Evolutionary conservation across 2,888 invertebrate species (phyloP).

Genomic region (Lottia gigantea): DNA sequence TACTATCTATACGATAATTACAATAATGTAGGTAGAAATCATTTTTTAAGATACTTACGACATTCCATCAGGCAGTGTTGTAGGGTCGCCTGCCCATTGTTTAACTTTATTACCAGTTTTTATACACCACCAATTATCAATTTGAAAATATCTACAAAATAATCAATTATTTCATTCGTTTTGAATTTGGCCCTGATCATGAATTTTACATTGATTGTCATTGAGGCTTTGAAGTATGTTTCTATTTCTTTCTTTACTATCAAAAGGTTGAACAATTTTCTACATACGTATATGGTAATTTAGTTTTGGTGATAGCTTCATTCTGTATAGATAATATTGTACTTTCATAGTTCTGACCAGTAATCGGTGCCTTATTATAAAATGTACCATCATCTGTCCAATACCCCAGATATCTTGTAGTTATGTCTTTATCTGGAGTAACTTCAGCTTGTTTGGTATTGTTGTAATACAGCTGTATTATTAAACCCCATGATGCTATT

Average conservation of each 20-base stretch:
- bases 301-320: constrained; percentile 24
- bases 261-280: not conserved
- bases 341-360: constrained; percentile 32
- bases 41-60: constrained; percentile 27
- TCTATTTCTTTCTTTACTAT: no score
- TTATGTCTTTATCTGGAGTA: constrained; percentile 36
- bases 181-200: no score
- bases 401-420: constrained; percentile 49
- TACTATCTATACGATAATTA: no score
- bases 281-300: not conserved
- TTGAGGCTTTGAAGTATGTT: no score
- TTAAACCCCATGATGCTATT: not conserved
- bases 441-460: constrained; percentile 19
- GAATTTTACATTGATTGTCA: no score
- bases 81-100: constrained; percentile 31
- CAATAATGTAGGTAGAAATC: no score
- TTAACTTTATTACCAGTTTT: constrained; percentile 38
- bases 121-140: constrained; percentile 45
- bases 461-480: constrained; percentile 34
- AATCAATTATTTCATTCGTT: not conserved
- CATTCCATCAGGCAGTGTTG: constrained; percentile 38
- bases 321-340: constrained; percentile 30
- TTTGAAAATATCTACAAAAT: constrained; percentile 37
- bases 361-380: constrained; percentile 35
- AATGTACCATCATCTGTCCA: constrained; percentile 53